These are phyloP conservation scores for Neoaliturus tenellus DNA, from an alignment of 2,888 invertebrate species.

Conservation along the genomic window DNA sequence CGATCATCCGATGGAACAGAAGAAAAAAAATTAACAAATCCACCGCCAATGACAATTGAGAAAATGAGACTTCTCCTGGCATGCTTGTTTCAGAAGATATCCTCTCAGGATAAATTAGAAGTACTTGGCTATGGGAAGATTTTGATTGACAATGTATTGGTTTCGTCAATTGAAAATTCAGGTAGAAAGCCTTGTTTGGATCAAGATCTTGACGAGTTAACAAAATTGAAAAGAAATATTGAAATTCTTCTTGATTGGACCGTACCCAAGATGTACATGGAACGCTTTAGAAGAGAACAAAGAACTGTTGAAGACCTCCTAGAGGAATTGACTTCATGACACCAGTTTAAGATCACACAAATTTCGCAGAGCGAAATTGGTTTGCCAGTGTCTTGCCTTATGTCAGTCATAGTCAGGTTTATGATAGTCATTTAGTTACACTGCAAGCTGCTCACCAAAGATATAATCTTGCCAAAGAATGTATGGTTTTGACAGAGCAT, in stretches of 20 bases:
- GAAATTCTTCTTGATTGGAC: conserved; percentile 88
- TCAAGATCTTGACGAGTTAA: conserved; percentile 76
- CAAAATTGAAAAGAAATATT: conserved; percentile 84
- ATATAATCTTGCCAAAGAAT: conserved; percentile 45
- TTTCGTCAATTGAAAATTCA: conserved; percentile 86
- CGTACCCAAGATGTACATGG: conserved; percentile 87
- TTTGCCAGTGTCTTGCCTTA: conserved; percentile 35
- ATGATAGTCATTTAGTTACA: conserved; percentile 21
- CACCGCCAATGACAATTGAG: conserved; percentile 79
- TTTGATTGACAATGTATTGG: conserved; percentile 87
- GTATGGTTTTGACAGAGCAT: not conserved
- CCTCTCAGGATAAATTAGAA: conserved; percentile 85
- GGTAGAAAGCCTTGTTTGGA: conserved; percentile 81
- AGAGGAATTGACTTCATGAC: conserved; percentile 81
- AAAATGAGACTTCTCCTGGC: conserved; percentile 88
- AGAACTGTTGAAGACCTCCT: conserved; percentile 87
- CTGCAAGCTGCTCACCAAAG: conserved; percentile 39
- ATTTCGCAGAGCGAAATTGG: not conserved
- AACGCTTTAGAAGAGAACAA: conserved; percentile 82
- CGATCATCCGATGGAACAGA: not conserved
- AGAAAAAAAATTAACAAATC: conserved; percentile 14
- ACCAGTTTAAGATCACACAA: not conserved
- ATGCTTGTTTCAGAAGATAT: conserved; percentile 88
- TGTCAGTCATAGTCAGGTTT: not conserved
- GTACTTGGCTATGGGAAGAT: conserved; percentile 85